Conservation (phyloP, 2,113 vertebrate species). For the Podarcis muralis region DNA sequence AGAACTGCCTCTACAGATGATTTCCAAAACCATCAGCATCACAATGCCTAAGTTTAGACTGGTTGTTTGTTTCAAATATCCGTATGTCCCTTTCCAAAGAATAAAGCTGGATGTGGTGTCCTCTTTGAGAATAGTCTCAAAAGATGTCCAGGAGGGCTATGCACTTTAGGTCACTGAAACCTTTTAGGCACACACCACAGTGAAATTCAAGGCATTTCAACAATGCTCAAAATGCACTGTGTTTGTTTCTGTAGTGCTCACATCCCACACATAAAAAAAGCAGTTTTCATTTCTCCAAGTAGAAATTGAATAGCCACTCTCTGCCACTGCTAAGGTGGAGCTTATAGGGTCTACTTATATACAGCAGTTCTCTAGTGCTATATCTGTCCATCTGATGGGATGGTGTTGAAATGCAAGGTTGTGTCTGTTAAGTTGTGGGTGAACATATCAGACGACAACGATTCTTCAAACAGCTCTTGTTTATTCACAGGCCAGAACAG, state of each 20-base stretch:
- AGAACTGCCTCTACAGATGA: slow-evolving; percentile 69
- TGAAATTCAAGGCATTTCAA: slow-evolving; percentile 35
- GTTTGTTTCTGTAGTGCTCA: background rate
- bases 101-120: background rate
- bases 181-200: background rate
- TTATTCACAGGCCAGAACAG: too few species aligned
- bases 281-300: background rate
- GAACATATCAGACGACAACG: too few species aligned
- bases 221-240: fast-evolving
- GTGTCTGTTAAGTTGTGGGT: background rate
- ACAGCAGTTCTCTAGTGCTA: background rate
- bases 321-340: background rate
- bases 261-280: background rate
- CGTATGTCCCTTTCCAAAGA: slow-evolving; percentile 42
- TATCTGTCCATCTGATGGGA: background rate
- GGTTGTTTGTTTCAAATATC: slow-evolving; percentile 61
- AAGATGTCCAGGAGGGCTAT: fast-evolving
- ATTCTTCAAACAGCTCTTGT: too few species aligned
- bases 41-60: slow-evolving; percentile 54
- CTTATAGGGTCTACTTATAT: background rate
- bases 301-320: background rate
- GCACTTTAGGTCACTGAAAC: slow-evolving; percentile 19
- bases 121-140: background rate
- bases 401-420: background rate
- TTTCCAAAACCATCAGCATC: slow-evolving; percentile 50